These are phyloP conservation scores for Nothobranchius kuhntae DNA, from an alignment of 2,113 vertebrate genomes.

Conservation along the genomic window DNA sequence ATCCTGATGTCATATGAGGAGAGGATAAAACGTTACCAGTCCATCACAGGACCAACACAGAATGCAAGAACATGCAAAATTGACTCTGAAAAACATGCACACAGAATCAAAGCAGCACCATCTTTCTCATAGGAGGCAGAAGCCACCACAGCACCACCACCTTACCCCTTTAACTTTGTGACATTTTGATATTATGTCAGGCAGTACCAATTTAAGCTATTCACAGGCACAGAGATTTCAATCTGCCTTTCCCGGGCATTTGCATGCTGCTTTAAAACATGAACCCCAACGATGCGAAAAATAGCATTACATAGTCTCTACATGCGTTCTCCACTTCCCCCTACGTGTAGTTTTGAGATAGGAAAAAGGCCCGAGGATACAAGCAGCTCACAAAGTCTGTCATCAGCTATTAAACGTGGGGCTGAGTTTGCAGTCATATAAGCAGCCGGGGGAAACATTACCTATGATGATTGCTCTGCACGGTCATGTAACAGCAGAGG, in stretches of 20 bases:
- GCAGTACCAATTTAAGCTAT: not conserved
- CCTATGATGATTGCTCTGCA: slow-evolving; percentile 39
- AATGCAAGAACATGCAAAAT: not conserved
- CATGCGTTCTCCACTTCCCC: slow-evolving; percentile 16
- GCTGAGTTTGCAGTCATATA: slow-evolving; percentile 30
- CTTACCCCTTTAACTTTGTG: not conserved
- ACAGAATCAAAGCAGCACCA: not conserved
- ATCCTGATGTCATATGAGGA: too few relatives aligned
- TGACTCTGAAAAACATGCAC: not conserved
- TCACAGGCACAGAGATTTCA: not conserved
- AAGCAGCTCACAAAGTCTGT: slow-evolving; percentile 24
- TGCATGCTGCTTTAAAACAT: not conserved
- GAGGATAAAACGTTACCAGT: too few relatives aligned
- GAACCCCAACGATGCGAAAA: slow-evolving; percentile 6
- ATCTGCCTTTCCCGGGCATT: not conserved
- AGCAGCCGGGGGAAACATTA: slow-evolving; percentile 53
- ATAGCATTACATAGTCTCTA: slow-evolving; percentile 25
- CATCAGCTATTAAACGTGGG: slow-evolving; percentile 38
- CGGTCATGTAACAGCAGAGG: slow-evolving; percentile 44
- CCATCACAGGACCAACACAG: not conserved
- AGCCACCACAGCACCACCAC: not conserved
- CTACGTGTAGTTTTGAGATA: not conserved
- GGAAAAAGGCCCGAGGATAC: slow-evolving; percentile 1
- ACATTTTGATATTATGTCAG: not conserved
- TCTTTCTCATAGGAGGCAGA: not conserved